Base-by-base conservation (phyloP, 1,140 invertebrate species). In the Colletes latitarsis region DNA sequence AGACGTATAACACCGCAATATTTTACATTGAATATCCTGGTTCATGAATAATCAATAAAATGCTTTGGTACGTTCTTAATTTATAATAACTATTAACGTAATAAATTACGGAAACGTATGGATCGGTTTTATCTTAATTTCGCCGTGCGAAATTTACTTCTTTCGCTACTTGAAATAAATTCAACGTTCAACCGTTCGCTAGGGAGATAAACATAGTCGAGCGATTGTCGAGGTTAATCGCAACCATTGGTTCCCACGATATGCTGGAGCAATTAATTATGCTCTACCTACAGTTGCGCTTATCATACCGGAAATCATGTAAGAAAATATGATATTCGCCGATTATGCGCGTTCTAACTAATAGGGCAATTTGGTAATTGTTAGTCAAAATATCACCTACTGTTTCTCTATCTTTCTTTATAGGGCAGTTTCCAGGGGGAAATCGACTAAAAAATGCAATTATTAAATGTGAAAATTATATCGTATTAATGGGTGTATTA, bases 341-440 rank as follows among this genome's bases (percentile, higher is more conserved):
- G 52, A 63, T 63, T 78, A 72, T 6, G 17, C 4, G 30, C n/a
- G n/a, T 78, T 63, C 43, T n/a, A 78, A 69, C 74, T 67, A 67
- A 41, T 0, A 39, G 30, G 15, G 43, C 30, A 30, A 30, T 30
- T 30, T 30, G 30, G 30, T 2, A 30, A 30, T 30, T 30, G 30
- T 30, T 30, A 30, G 30, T 30, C 30, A 30, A 30, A 30, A 30
- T 30, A 30, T 30, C 30, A 30, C 0, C 30, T 30, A 30, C 1
- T 30, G 30, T 30, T 30, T 30, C 2, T 2, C 30, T 30, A 30
- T 30, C 30, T 30, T 30, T 30, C 30, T 30, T 30, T 30, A 30
- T 30, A 30, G 30, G 30, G 2, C 30, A 30, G 30, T 30, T 30
- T 30, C 30, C 30, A 30, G 30, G 30, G 30, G 2, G 30, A 30